Conservation (phyloP, 1,140 invertebrate genomes). For the Eumeta japonica region DNA sequence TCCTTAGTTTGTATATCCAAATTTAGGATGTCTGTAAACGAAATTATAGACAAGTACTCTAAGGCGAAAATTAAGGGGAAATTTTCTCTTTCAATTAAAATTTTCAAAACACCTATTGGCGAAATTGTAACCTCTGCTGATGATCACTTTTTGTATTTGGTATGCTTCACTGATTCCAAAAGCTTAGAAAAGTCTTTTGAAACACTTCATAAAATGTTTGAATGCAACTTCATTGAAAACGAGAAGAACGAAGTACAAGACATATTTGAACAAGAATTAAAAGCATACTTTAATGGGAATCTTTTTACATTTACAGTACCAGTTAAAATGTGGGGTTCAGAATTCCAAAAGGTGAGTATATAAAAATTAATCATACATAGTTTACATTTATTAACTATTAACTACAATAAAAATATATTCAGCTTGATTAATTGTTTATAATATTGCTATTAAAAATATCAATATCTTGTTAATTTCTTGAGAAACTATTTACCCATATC, state of each 20-base stretch:
- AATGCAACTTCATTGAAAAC: slow-evolving; percentile 24
- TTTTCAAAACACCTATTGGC: slow-evolving; percentile 30
- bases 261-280: slow-evolving; percentile 27
- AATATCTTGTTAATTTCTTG: no score
- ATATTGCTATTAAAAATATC: no score
- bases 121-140: slow-evolving; percentile 31
- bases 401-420: no score
- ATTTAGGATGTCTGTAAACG: not conserved
- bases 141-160: slow-evolving; percentile 27
- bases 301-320: slow-evolving; percentile 31
- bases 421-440: no score
- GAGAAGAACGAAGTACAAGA: slow-evolving; percentile 25
- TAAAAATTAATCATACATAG: not conserved
- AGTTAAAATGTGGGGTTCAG: slow-evolving; percentile 33
- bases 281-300: slow-evolving; percentile 30
- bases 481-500: no score
- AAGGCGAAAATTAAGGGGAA: slow-evolving; percentile 9
- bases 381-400: slow-evolving; percentile 4
- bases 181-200: slow-evolving; percentile 27
- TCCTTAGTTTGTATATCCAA: not conserved
- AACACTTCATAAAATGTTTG: slow-evolving; percentile 18
- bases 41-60: slow-evolving; percentile 20
- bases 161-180: slow-evolving; percentile 36
- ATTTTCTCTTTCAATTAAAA: slow-evolving; percentile 16
- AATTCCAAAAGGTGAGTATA: slow-evolving; percentile 39